Percentiles rank a stretch among this genome's conserved stretches.
phyloP scores from a whole-genome alignment of 2,797 vertebrate genomes.

The Ptychadena robeensis region DNA sequence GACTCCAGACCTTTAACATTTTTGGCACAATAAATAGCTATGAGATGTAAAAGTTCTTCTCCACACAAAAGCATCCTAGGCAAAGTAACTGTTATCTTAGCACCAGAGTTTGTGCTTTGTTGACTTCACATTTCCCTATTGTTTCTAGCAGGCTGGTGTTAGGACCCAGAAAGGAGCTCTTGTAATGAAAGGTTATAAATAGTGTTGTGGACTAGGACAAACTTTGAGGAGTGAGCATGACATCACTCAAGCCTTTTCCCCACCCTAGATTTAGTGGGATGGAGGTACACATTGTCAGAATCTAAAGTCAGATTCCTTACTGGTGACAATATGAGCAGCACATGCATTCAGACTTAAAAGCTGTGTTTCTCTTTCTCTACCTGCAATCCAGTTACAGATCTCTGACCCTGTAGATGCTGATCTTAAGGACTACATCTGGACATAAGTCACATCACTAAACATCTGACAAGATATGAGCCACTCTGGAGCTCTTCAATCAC shows the following conservation, averaged over 20 bases:
- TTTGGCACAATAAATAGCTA: not conserved
- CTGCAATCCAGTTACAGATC: conserved; percentile 29
- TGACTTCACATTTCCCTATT: conserved; percentile 20
- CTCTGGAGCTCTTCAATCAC: conserved; percentile 2
- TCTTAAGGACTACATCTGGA: not conserved
- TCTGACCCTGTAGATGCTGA: conserved; percentile 39
- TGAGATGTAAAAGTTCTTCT: not conserved
- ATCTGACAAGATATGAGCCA: conserved; percentile 23
- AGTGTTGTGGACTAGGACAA: conserved; percentile 69
- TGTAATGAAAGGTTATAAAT: conserved; percentile 70
- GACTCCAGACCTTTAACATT: not conserved
- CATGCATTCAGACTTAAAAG: conserved; percentile 15
- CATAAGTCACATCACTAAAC: not conserved
- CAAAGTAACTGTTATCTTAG: not conserved
- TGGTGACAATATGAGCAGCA: conserved; percentile 49
- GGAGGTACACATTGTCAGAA: conserved; percentile 64
- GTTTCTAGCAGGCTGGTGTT: conserved; percentile 67
- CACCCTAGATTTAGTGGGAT: conserved; percentile 73
- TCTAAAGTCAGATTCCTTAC: conserved; percentile 47
- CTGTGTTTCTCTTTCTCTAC: conserved; percentile 18
- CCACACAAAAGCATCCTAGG: not conserved
- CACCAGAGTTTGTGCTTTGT: not conserved
- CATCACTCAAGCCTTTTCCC: conserved; percentile 82
- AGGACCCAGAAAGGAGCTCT: conserved; percentile 72
- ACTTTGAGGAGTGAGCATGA: conserved; percentile 77